Conservation (phyloP, 2,113 vertebrate species). For the Mastomys natalensis region DNA sequence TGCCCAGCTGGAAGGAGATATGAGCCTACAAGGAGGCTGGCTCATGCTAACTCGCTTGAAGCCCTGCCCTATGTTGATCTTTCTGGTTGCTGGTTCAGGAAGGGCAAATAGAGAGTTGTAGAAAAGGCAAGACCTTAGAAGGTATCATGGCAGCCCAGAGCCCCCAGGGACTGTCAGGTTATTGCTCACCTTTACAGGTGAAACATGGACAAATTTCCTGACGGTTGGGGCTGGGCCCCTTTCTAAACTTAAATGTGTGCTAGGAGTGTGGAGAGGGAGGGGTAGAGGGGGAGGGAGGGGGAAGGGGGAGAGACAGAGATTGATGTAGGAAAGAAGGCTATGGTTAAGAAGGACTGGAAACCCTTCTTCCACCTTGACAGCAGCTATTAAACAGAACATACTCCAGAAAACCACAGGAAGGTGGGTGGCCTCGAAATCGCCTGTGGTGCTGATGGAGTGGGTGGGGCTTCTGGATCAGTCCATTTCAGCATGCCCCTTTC, state of each 20-base stretch:
- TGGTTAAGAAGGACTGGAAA: background rate
- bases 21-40: background rate
- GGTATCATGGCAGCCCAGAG: background rate
- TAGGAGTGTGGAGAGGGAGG: background rate
- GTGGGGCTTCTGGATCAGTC: background rate
- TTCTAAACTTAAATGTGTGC: background rate
- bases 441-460: background rate
- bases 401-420: background rate
- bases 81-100: background rate
- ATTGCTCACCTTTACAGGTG: background rate
- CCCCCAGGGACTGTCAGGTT: background rate
- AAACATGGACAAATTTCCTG: background rate
- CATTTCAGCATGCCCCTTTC: background rate
- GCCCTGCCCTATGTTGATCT: background rate
- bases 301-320: background rate
- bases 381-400: background rate
- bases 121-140: background rate
- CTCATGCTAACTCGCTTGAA: background rate
- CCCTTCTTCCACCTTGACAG: background rate
- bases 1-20: background rate
- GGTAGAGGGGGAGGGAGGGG: accelerated
- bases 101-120: background rate
- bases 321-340: background rate
- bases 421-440: background rate
- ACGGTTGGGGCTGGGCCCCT: background rate